phyloP scores from a whole-genome alignment of 2,888 invertebrate species.

The Meteorus colon region DNA sequence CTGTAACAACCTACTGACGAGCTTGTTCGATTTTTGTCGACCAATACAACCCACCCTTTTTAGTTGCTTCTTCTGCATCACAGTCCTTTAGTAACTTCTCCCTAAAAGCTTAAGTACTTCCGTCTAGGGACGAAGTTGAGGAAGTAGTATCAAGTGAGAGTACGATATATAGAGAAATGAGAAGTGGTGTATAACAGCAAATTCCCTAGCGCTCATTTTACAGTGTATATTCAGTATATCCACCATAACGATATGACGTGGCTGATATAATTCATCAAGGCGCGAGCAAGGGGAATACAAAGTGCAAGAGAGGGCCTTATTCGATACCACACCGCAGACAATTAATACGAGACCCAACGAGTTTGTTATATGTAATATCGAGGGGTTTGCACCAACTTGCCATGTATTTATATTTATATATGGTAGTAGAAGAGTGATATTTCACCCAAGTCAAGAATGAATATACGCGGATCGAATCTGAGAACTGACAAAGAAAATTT shows the following conservation, averaged over 20 bases:
- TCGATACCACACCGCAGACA: conserved; percentile 23
- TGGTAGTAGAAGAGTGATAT: conserved; percentile 28
- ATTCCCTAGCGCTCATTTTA: conserved; percentile 41
- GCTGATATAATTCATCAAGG: conserved; percentile 41
- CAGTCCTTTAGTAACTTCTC: conserved; percentile 24
- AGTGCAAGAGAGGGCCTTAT: neutral
- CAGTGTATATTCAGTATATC: neutral
- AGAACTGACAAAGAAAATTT: conserved; percentile 26
- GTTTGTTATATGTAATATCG: conserved; percentile 20
- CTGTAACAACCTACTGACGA: conserved; percentile 45
- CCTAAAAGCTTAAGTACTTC: conserved; percentile 41
- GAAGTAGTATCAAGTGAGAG: neutral
- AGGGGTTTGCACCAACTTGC: conserved; percentile 6
- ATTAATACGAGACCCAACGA: conserved; percentile 34
- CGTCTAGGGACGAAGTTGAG: conserved; percentile 25
- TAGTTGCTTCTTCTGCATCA: neutral
- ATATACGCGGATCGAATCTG: conserved; percentile 7
- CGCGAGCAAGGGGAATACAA: neutral
- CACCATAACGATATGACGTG: conserved; percentile 40
- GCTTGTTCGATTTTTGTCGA: conserved; percentile 24
- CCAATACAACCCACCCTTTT: neutral
- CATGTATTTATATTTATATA: conserved; percentile 1
- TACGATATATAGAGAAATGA: conserved; percentile 6
- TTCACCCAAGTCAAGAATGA: conserved; percentile 30
- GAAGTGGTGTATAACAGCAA: conserved; percentile 23